These are phyloP conservation scores for Drosophila chauvacae DNA, from an alignment of 1,140 invertebrate genomes.

Conservation along the genomic window DNA sequence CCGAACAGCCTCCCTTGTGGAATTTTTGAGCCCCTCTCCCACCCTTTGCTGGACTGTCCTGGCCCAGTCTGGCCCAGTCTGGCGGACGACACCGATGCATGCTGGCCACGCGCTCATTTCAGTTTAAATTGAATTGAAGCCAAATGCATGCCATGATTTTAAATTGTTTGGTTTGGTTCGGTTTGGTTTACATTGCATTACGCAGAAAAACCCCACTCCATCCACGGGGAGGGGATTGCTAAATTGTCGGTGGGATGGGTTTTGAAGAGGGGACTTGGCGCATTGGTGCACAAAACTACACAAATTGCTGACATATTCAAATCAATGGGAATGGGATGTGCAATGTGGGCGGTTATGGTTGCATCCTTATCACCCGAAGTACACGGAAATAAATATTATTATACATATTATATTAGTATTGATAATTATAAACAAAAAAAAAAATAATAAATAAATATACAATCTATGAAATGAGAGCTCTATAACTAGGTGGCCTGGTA, in stretches of 20 bases:
- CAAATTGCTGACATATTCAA: slow-evolving; percentile 83
- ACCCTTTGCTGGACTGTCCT: neutral
- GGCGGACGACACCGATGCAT: slow-evolving; percentile 27
- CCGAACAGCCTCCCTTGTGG: neutral
- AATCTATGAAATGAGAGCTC: neutral
- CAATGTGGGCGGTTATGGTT: slow-evolving; percentile 35
- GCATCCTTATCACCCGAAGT: slow-evolving; percentile 34
- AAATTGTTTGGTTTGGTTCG: slow-evolving; percentile 78
- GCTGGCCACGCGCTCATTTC: slow-evolving; percentile 68
- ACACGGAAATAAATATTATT: neutral
- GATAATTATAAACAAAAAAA: neutral
- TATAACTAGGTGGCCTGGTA: neutral
- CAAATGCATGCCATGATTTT: slow-evolving; percentile 82
- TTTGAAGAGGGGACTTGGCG: slow-evolving; percentile 27
- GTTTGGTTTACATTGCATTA: slow-evolving; percentile 79
- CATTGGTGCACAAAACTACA: slow-evolving; percentile 80
- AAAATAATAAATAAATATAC: neutral
- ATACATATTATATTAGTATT: too few species aligned
- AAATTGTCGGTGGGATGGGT: slow-evolving; percentile 6
- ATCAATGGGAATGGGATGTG: slow-evolving; percentile 69
- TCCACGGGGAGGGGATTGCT: neutral
- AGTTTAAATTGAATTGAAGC: slow-evolving; percentile 82
- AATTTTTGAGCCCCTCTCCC: neutral
- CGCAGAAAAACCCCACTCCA: slow-evolving; percentile 44
- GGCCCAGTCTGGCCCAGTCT: neutral